Conservation (phyloP, 2,797 vertebrate species). For the Lepus oiostolus region DNA sequence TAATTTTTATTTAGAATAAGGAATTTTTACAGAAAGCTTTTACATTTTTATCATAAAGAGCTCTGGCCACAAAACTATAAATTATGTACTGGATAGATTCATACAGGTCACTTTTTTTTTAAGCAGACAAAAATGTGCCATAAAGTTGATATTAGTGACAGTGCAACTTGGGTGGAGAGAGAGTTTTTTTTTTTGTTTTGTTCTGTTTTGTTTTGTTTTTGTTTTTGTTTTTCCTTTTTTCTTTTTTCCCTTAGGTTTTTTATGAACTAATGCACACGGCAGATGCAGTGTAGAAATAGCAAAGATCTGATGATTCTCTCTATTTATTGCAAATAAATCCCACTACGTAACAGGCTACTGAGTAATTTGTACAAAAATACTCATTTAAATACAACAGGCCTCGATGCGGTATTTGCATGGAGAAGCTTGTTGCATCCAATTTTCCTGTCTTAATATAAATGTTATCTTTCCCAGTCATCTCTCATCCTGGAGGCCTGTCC, state of each 20-base stretch:
- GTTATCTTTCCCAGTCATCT: not conserved
- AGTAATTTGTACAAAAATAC: not conserved
- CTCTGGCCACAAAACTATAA: slow-evolving; percentile 61
- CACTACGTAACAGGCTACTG: not conserved
- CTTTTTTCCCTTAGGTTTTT: not conserved
- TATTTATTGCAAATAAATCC: not conserved
- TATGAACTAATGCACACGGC: not conserved
- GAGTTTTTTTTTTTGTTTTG: not conserved
- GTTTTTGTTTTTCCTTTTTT: not conserved
- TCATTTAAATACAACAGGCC: not conserved
- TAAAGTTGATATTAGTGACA: slow-evolving; percentile 72
- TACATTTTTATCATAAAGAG: slow-evolving; percentile 69
- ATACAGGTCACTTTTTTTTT: not conserved
- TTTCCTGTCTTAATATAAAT: not conserved
- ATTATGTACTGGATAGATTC: slow-evolving; percentile 68
- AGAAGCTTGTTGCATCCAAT: fast-evolving
- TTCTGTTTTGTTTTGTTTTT: not conserved
- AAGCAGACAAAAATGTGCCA: slow-evolving; percentile 69
- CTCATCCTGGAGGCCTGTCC: not conserved
- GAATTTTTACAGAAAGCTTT: slow-evolving; percentile 69
- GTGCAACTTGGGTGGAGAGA: slow-evolving; percentile 71
- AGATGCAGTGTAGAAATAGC: not conserved
- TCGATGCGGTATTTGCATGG: not conserved
- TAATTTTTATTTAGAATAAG: slow-evolving; percentile 65
- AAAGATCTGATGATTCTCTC: not conserved